A percentile compares a stretch with the other conserved stretches of the same genome.
Evolutionary conservation across 2,888 invertebrate genomes (phyloP).

Genomic region (Octodonta nipae): DNA sequence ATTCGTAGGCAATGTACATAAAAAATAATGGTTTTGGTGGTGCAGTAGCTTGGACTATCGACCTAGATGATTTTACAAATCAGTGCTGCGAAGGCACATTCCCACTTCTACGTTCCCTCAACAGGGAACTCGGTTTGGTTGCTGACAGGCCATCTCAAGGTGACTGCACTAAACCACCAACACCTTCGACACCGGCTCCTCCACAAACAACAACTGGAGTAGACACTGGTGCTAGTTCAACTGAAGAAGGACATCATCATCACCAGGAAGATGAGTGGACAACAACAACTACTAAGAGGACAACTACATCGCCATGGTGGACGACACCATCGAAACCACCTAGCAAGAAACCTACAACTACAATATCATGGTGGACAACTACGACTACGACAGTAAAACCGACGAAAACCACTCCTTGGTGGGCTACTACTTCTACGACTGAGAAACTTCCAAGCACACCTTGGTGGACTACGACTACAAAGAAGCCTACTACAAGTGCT

Average conservation of each 20-base stretch:
- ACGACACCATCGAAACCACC: constrained; percentile 20
- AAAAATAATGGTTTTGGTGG: constrained; percentile 61
- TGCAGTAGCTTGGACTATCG: constrained; percentile 76
- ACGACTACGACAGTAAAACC: constrained; percentile 28
- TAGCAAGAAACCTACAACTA: constrained; percentile 21
- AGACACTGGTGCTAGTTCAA: constrained; percentile 39
- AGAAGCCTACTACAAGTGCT: constrained; percentile 4
- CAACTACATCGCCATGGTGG: constrained; percentile 10
- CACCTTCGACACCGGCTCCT: constrained; percentile 61
- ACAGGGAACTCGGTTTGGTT: constrained; percentile 56
- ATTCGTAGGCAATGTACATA: constrained; percentile 54
- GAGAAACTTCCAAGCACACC: constrained; percentile 27
- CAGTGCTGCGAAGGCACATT: constrained; percentile 68
- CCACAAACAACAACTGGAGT: constrained; percentile 59
- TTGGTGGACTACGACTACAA: constrained; percentile 17
- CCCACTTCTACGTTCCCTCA: constrained; percentile 64
- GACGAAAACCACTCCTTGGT: constrained; percentile 28
- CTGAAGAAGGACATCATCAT: constrained; percentile 15
- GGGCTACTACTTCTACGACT: constrained; percentile 22
- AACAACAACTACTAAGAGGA: constrained; percentile 14
- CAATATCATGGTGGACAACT: constrained; percentile 22
- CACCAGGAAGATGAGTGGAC: constrained; percentile 17
- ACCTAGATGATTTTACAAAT: constrained; percentile 77
- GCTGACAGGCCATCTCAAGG: constrained; percentile 39
- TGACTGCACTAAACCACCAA: constrained; percentile 57